Percentiles rank a stretch among this genome's conserved stretches.
These are phyloP conservation scores for Drosophila anceps DNA, from an alignment of 2,888 invertebrate species.

Conservation along the genomic window DNA sequence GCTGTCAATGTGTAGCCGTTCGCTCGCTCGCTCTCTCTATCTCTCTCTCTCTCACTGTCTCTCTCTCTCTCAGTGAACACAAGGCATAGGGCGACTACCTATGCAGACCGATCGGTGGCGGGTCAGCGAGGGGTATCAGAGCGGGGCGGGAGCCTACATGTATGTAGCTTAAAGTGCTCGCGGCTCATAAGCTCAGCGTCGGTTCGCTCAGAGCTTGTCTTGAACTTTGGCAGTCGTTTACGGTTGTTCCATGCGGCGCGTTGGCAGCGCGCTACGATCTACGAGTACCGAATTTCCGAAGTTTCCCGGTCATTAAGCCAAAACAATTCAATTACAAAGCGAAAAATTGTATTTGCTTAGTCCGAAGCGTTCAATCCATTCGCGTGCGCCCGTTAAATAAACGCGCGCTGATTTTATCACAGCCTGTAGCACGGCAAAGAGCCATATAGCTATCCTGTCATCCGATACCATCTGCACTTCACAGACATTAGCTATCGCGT, in stretches of 20 bases:
- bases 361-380: slow-evolving; percentile 12
- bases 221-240: slow-evolving; percentile 78
- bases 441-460: slow-evolving; percentile 32
- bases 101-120: slow-evolving; percentile 47
- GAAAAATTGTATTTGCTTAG: slow-evolving; percentile 29
- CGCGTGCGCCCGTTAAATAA: slow-evolving; percentile 67
- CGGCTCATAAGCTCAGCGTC: slow-evolving; percentile 37
- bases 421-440: slow-evolving; percentile 31
- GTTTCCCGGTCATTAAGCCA: slow-evolving; percentile 42
- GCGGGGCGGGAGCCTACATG: neutral
- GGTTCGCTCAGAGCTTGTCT: slow-evolving; percentile 60
- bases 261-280: slow-evolving; percentile 46
- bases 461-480: slow-evolving; percentile 47
- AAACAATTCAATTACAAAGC: slow-evolving; percentile 48
- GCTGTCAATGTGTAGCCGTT: slow-evolving; percentile 36
- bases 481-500: neutral
- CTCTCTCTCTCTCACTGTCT: neutral
- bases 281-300: slow-evolving; percentile 17
- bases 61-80: slow-evolving; percentile 5
- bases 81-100: slow-evolving; percentile 30
- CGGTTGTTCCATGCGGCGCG: slow-evolving; percentile 72
- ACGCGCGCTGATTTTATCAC: slow-evolving; percentile 67
- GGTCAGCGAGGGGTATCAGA: slow-evolving; percentile 2
- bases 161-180: slow-evolving; percentile 23
- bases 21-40: neutral